phyloP scores from a whole-genome alignment of 2,113 vertebrate genomes.

The Onychorhynchus coronatus region DNA sequence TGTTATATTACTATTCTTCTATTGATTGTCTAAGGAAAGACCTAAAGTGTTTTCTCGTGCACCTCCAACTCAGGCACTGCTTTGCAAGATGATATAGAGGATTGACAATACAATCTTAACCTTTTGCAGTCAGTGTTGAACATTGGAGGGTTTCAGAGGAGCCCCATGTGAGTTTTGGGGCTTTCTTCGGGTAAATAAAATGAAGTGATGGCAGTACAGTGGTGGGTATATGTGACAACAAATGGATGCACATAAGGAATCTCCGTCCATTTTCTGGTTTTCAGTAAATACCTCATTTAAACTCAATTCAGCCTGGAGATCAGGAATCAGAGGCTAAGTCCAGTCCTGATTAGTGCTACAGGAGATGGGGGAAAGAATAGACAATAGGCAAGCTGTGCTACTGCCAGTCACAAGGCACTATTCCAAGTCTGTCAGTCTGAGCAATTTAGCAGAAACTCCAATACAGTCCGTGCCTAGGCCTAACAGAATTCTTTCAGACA shows the following conservation, averaged over 20 bases:
- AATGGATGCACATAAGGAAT: not conserved
- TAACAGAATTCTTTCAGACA: not conserved
- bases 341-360: not conserved
- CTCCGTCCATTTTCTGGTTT: not conserved
- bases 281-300: not conserved
- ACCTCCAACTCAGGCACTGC: fast-evolving
- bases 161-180: fast-evolving
- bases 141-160: not conserved
- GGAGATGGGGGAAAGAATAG: not conserved
- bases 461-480: not conserved
- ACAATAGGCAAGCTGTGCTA: not conserved
- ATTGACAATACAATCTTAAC: not conserved
- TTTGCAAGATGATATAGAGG: not conserved
- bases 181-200: not conserved
- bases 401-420: not conserved
- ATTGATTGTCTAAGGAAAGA: not conserved
- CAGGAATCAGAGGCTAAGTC: not conserved
- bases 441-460: not conserved
- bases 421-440: not conserved
- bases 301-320: not conserved
- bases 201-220: not conserved
- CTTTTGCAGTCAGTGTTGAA: not conserved
- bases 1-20: not conserved
- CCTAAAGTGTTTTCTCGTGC: not conserved
- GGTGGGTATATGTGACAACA: no score